These are phyloP conservation scores for Chaetodon trifascialis DNA, from an alignment of 2,113 vertebrate species.

Conservation along the genomic window DNA sequence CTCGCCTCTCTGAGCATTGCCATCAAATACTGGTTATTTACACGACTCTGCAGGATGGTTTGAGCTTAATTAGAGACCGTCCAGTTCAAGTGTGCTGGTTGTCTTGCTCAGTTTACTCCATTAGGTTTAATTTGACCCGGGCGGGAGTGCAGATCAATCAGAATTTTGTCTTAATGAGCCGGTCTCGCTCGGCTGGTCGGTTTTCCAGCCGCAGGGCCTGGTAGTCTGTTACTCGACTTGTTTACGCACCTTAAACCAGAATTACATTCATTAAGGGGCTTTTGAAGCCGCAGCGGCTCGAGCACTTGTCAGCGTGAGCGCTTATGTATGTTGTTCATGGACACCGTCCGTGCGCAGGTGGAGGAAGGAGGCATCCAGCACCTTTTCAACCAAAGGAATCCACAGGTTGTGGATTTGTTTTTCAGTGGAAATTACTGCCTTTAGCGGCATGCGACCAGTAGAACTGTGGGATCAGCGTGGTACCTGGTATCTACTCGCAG, in stretches of 20 bases:
- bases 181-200: slow-evolving; percentile 2
- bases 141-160: slow-evolving; percentile 38
- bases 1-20: background rate
- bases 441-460: background rate
- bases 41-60: background rate
- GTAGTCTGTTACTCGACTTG: slow-evolving; percentile 3
- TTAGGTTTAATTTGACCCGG: slow-evolving; percentile 36
- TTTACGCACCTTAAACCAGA: slow-evolving; percentile 24
- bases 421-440: background rate
- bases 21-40: slow-evolving; percentile 7
- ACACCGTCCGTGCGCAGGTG: background rate
- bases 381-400: background rate
- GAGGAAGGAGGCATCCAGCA: background rate
- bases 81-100: background rate
- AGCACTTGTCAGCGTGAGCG: background rate
- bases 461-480: background rate
- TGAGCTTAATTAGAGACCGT: slow-evolving; percentile 14
- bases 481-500: background rate
- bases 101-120: slow-evolving; percentile 11
- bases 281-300: background rate
- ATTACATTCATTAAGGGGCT: slow-evolving; percentile 10
- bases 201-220: background rate
- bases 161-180: slow-evolving; percentile 39
- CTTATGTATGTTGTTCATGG: background rate
- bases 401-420: background rate